phyloP scores from a whole-genome alignment of 2,888 invertebrate genomes.

The Biston stratarius region DNA sequence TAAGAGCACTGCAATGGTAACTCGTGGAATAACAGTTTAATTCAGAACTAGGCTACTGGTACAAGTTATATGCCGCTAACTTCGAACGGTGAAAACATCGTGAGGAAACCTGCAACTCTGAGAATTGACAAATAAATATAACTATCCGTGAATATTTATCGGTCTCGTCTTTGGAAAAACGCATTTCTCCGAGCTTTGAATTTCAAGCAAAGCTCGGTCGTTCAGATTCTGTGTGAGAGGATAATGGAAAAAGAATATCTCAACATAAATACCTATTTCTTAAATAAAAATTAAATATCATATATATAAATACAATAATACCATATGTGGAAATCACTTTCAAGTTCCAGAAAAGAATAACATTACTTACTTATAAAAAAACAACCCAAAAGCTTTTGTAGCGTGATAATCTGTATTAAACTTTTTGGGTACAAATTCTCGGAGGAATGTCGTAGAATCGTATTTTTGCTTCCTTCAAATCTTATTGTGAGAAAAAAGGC shows the following conservation, averaged over 20 bases:
- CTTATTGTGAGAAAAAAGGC: slow-evolving; percentile 36
- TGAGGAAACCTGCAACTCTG: too few species aligned
- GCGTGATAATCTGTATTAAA: slow-evolving; percentile 50
- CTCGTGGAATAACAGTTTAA: slow-evolving; percentile 4
- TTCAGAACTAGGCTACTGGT: background rate
- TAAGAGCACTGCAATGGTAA: slow-evolving; percentile 11
- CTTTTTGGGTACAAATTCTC: slow-evolving; percentile 45
- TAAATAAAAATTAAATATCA: background rate
- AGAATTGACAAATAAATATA: too few species aligned
- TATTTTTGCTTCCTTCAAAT: slow-evolving; percentile 44
- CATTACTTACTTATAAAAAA: slow-evolving; percentile 37
- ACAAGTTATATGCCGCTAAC: too few species aligned
- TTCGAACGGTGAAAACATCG: too few species aligned
- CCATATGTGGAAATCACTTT: slow-evolving; percentile 21
- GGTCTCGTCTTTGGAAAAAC: too few species aligned
- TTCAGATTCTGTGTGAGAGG: too few species aligned
- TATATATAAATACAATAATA: background rate
- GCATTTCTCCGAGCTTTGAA: too few species aligned
- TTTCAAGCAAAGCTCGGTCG: too few species aligned
- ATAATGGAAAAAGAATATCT: background rate
- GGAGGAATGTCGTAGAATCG: slow-evolving; percentile 42
- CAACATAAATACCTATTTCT: too few species aligned
- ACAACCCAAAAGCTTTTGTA: slow-evolving; percentile 42
- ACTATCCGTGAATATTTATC: too few species aligned
- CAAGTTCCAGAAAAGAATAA: slow-evolving; percentile 38